These are phyloP conservation scores for Poicephalus gulielmi DNA, from an alignment of 2,113 vertebrate genomes.

Conservation along the genomic window DNA sequence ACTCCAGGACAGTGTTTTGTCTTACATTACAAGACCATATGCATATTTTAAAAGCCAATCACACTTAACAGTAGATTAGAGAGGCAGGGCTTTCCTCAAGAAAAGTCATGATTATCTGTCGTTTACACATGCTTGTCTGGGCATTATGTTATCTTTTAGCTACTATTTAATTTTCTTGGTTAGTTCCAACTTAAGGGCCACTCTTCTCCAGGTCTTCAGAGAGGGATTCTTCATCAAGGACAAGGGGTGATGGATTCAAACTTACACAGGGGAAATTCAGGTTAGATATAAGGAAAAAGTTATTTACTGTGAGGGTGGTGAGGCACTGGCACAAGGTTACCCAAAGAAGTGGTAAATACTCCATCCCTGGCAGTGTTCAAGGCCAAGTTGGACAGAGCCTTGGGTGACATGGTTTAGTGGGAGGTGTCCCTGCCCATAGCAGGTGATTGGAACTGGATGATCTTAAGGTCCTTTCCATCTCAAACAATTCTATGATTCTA, in stretches of 20 bases:
- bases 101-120: neutral
- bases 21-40: neutral
- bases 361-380: neutral
- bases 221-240: neutral
- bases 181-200: neutral
- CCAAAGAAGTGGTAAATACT: neutral
- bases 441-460: neutral
- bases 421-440: neutral
- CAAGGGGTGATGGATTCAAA: neutral
- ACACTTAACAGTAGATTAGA: neutral
- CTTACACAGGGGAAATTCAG: neutral
- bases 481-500: neutral
- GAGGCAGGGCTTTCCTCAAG: neutral
- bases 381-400: neutral
- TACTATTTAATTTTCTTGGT: neutral
- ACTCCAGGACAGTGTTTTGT: neutral
- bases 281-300: neutral
- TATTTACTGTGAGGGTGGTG: neutral
- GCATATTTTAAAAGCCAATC: neutral
- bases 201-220: neutral
- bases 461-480: neutral
- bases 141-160: neutral
- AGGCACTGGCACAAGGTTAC: neutral
- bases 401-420: neutral
- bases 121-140: neutral